Base-by-base conservation (phyloP, 2,797 vertebrate species). In the Gambelia wislizenii region DNA sequence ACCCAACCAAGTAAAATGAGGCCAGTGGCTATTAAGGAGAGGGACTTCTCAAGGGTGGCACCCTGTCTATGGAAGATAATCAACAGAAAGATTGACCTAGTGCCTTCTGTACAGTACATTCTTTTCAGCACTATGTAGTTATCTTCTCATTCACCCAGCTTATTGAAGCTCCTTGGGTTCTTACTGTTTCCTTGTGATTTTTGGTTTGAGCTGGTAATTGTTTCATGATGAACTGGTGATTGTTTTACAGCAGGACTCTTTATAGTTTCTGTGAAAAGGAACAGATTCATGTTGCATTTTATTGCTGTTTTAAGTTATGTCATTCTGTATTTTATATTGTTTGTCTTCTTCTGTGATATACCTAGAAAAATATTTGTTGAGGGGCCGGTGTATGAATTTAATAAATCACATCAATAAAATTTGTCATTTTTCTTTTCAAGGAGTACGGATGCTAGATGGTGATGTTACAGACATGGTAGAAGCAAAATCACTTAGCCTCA, bases 401-500 rank as follows among this genome's bases (percentile, higher is more conserved):
- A 61, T 64, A 77, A 72, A 20, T 47, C 36, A 84, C 44, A 85
- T 61, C 52, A 36, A 3, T 77, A 5, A 92, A 93, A 56, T 75
- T 54, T 93, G 52, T 81, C 1, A 79, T 78, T 94, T 91, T 90
- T 74, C 0, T 89, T 92, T 85, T 83, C 30, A 95, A 99, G 99
- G 99, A 85, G 99, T 99, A 61, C 97, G 99, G 14, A 99, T 99
- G 99, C 96, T 99, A 96, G 99, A 99, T 0, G 99, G 99, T 87
- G 99, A 99, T 36, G 99, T 99, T 87, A 99, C 99, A 0, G 99
- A 99, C 94, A 99, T 99, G 99, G 99, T 99, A 56, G 99, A 99
- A 95, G 99, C 99, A 2, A 99, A 98, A 92, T 99, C 99, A 16
- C 97, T 99, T 52, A 99, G 98, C 92, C 98, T 99, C 39, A 98